Evolutionary conservation across 2,797 vertebrate species (phyloP).

Genomic region (Gadopsis marmoratus): DNA sequence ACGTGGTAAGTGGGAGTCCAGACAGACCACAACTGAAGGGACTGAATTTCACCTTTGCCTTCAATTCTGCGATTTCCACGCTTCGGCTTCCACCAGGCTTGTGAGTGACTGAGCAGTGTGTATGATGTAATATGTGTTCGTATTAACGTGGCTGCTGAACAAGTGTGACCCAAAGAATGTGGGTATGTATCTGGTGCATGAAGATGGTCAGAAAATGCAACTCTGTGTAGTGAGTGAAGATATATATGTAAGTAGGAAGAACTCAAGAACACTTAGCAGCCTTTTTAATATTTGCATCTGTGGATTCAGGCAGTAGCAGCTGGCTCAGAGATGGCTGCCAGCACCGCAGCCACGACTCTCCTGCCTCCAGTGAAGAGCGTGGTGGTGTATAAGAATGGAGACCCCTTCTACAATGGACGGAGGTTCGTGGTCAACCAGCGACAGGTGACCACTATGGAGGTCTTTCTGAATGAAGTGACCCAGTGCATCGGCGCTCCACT

Average conservation of each 20-base stretch:
- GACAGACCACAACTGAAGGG: slow-evolving; percentile 58
- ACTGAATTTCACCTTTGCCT: slow-evolving; percentile 61
- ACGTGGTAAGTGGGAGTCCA: slow-evolving; percentile 63
- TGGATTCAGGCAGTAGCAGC: slow-evolving; percentile 18
- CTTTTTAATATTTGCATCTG: slow-evolving; percentile 2
- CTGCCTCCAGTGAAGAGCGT: slow-evolving; percentile 88
- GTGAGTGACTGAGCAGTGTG: slow-evolving; percentile 60
- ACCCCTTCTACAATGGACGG: slow-evolving; percentile 89
- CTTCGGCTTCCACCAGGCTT: slow-evolving; percentile 22
- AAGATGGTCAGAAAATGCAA: slow-evolving; percentile 2
- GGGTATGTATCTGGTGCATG: background rate
- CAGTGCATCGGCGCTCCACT: slow-evolving; percentile 82
- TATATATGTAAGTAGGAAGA: background rate
- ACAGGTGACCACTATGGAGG: slow-evolving; percentile 89
- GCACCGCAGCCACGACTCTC: slow-evolving; percentile 55
- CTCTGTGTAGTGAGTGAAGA: background rate
- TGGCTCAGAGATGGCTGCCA: slow-evolving; percentile 73
- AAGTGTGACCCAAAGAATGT: slow-evolving; percentile 17
- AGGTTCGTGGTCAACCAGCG: slow-evolving; percentile 90
- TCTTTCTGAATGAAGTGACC: slow-evolving; percentile 91
- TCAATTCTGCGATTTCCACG: slow-evolving; percentile 15
- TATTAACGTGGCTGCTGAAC: slow-evolving; percentile 20
- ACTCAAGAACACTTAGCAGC: background rate
- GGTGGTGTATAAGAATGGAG: slow-evolving; percentile 92
- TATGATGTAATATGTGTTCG: slow-evolving; percentile 21